Base-by-base conservation (phyloP, 2,797 vertebrate species). In the Sebastolobus alascanus region DNA sequence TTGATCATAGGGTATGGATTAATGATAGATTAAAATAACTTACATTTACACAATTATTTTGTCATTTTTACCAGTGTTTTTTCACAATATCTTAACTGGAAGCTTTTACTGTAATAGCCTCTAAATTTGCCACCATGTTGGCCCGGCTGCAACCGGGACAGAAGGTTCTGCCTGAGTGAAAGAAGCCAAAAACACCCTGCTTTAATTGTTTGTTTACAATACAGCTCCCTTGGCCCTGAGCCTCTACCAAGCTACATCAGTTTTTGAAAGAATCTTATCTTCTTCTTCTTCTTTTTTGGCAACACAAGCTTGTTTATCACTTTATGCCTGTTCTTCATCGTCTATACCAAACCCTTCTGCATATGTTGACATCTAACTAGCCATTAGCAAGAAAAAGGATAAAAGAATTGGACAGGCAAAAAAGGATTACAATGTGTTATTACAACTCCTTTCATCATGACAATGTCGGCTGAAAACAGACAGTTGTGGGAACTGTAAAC, bases 161-260 rank as follows among this genome's bases (percentile, higher is more conserved):
- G 35, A 78, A 65, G 50, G 67, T 66, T 80, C 33, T 65, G 74
- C 37, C 46, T 64, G 40, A 80, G 33, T 52, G 68, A 82, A 77
- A 46, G 50, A 74, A 73, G 50, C 27, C 18, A 73, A 66, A 84
- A 89, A 86, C 76, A 76, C 33, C 64, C 56, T 10, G 33, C 43
- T 88, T 70, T 87, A 79, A 83, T 80, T 82, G 73, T 86, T 87
- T 87, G 82, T 90, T 87, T 87, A 77, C 76, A 73, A 60, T 25
- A 59, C 60, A 74, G 77, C 60, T 78, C 72, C 33, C n/a, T 63
- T 78, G 71, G 84, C 83, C 13, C 20, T 8, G 38, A 81, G 61
- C 31, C 58, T 88, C 43, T 63, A 58, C 68, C 29, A 46, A 73
- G 37, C 68, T 63, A 73, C 84, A 79, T 77, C 79, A 27, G 18